A percentile compares a stretch with the other conserved stretches of the same genome.
Evolutionary conservation across 1,140 invertebrate genomes (phyloP).

Genomic region (Macrocentrus cingulum): DNA sequence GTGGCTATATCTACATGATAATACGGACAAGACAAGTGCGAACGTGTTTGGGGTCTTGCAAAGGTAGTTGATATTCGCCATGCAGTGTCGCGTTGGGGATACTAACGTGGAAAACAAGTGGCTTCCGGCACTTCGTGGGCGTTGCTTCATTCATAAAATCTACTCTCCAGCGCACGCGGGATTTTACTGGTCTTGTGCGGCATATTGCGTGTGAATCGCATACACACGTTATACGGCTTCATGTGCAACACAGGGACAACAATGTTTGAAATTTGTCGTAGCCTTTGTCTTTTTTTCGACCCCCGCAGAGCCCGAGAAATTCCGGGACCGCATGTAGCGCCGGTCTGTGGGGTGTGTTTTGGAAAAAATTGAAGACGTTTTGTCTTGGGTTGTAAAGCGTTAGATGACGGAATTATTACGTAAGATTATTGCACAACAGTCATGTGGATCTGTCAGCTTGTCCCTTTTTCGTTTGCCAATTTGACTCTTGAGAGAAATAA

Average conservation of each 20-base stretch:
- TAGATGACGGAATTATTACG: too few relatives aligned
- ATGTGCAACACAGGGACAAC: conserved; percentile 25
- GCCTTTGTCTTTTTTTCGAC: not conserved
- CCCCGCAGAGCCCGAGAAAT: not conserved
- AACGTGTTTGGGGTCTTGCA: not conserved
- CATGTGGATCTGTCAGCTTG: too few relatives aligned
- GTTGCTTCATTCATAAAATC: conserved; percentile 38
- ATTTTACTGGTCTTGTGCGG: conserved; percentile 13
- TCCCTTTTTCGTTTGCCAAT: too few relatives aligned
- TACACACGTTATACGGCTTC: too few relatives aligned
- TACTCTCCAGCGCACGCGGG: conserved; percentile 29
- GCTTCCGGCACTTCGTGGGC: conserved; percentile 35
- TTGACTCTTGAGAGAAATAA: too few relatives aligned
- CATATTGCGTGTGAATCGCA: conserved; percentile 17
- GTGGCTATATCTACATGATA: not conserved
- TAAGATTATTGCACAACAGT: too few relatives aligned
- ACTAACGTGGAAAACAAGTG: conserved; percentile 36
- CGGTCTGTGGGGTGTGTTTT: too few relatives aligned
- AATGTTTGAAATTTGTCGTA: too few relatives aligned
- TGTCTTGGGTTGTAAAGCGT: too few relatives aligned
- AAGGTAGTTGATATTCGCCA: conserved; percentile 34
- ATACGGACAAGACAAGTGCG: not conserved
- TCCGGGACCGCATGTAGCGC: too few relatives aligned
- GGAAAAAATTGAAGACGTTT: too few relatives aligned
- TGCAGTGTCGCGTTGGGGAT: conserved; percentile 25